Evolutionary conservation across 2,888 invertebrate genomes (phyloP).

Genomic region (Cylloceria caligata): DNA sequence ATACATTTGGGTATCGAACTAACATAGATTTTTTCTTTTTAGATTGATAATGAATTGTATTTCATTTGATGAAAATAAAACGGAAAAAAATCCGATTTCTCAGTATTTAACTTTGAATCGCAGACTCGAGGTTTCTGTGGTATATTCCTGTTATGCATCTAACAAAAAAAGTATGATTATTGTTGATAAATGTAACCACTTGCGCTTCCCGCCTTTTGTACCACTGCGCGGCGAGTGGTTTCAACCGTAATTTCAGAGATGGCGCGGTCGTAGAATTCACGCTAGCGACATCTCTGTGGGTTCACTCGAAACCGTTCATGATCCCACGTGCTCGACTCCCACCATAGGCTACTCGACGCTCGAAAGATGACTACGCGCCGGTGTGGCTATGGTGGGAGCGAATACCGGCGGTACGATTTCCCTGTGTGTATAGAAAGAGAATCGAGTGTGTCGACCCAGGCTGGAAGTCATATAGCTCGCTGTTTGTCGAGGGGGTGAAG

Average conservation of each 20-base stretch:
- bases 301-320: constrained; percentile 67
- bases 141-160: not conserved
- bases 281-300: constrained; percentile 76
- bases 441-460: constrained; percentile 62
- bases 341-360: constrained; percentile 61
- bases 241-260: constrained; percentile 68
- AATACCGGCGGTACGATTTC: constrained; percentile 63
- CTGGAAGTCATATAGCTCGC: constrained; percentile 35
- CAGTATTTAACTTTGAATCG: too few relatives aligned
- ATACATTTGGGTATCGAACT: too few relatives aligned
- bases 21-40: too few relatives aligned
- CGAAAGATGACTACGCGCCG: constrained; percentile 47
- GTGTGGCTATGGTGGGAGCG: constrained; percentile 31
- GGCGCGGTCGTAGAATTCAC: constrained; percentile 40
- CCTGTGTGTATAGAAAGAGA: constrained; percentile 41
- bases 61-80: too few relatives aligned
- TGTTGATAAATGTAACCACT: not conserved
- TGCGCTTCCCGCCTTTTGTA: constrained; percentile 64
- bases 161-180: not conserved
- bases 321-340: constrained; percentile 77
- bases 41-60: too few relatives aligned
- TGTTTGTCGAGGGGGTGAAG: constrained; percentile 67
- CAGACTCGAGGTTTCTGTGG: not conserved
- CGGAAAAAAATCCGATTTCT: too few relatives aligned
- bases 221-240: constrained; percentile 68